Percentiles rank a stretch among this genome's conserved stretches.
Evolutionary conservation across 2,888 invertebrate genomes (phyloP).

Genomic region (Leptinotarsa tumamoca): DNA sequence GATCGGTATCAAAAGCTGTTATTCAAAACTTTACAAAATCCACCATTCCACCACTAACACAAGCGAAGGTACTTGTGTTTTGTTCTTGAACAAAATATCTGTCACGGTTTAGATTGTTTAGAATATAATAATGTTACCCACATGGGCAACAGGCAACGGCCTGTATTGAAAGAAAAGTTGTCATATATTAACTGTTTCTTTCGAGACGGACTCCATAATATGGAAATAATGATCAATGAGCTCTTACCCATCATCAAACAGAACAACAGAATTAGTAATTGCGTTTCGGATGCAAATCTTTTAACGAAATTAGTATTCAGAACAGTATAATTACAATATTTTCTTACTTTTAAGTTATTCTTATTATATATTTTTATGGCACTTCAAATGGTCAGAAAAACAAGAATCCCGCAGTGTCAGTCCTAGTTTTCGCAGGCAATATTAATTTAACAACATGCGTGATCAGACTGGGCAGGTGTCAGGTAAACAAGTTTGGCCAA

Average conservation of each 20-base stretch:
- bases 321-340: conserved; percentile 58
- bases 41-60: too few relatives aligned
- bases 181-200: too few relatives aligned
- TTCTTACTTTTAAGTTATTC: conserved; percentile 55
- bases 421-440: conserved; percentile 52
- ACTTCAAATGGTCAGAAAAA: conserved; percentile 63
- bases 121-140: too few relatives aligned
- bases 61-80: too few relatives aligned
- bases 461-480: conserved; percentile 58
- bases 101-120: too few relatives aligned
- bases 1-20: too few relatives aligned
- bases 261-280: conserved; percentile 41
- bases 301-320: conserved; percentile 46
- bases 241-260: conserved; percentile 22
- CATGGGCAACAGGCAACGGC: too few relatives aligned
- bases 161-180: too few relatives aligned
- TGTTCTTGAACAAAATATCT: too few relatives aligned
- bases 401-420: conserved; percentile 61
- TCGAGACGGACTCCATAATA: too few relatives aligned
- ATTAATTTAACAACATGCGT: conserved; percentile 59
- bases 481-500: conserved; percentile 55
- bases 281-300: conserved; percentile 42
- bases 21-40: too few relatives aligned
- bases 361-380: conserved; percentile 61
- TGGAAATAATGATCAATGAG: neutral